Evolutionary conservation across 1,140 invertebrate genomes (phyloP), one percentile per base, ranked within the genome.

Genomic region (Drosophila sproati): DNA sequence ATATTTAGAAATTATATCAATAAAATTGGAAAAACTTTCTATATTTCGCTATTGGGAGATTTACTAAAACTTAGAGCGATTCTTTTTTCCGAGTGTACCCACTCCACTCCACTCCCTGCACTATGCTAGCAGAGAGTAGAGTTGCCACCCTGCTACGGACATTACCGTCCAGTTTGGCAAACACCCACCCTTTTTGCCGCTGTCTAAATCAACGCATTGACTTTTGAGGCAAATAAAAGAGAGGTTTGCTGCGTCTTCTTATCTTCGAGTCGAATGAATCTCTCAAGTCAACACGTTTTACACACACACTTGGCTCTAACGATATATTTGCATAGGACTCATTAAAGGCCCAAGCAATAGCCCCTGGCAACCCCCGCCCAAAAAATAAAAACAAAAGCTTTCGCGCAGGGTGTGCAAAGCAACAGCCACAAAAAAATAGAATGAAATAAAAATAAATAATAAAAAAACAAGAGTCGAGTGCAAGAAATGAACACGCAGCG

Each of bases 291-390:
- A 72, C 77, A 78, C 73, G 79, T 87, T 20, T 12, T 50, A 32
- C 32, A 83, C 69, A 86, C 74, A 78, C 82, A 86, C 78, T 86
- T 77, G 78, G 72, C 69, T 70, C 80, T 89, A 83, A 88, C 73
- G 80, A 89, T 89, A 88, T 87, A 87, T 87, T 87, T 87, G 83
- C 83, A 89, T 87, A 87, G 83, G 83, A 88, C 85, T 87, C 83
- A 87, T 87, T 87, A 87, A 83, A 74, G 73, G 54, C 37, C 74
- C 79, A 41, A 51, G 56, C 47, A 56, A 73, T 34, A 43, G 56
- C 59, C 66, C 47, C 10, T 41, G 72, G 29, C 66, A 73, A 73
- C 71, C 71, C 12, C 12, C 12, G n/a, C n/a, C 64, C 56, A 29
- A 5, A 68, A 68, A 43, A 67, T n/a, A 73, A 62, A 31, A n/a